Percentiles rank a stretch among this genome's conserved stretches.
Conservation (phyloP, 2,888 invertebrate species). For the Unio delphinus region DNA sequence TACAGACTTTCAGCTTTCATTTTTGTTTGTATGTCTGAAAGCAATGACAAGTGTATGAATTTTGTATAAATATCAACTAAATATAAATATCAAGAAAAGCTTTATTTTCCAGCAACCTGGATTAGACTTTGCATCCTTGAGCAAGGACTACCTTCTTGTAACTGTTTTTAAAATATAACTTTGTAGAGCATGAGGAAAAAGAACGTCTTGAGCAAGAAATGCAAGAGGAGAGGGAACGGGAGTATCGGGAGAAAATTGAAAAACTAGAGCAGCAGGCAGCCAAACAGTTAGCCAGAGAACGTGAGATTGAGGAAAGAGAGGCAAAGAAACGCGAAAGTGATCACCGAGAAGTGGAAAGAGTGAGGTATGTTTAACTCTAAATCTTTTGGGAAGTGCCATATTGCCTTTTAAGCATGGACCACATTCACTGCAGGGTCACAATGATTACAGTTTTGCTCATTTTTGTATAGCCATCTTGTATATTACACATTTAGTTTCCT, state of each 20-base stretch:
- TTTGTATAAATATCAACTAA: neutral
- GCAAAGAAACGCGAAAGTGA: slow-evolving; percentile 43
- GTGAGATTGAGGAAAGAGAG: slow-evolving; percentile 65
- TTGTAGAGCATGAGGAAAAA: slow-evolving; percentile 64
- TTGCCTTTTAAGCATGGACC: no score
- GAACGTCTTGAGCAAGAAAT: slow-evolving; percentile 59
- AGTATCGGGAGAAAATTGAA: slow-evolving; percentile 59
- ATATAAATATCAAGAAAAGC: neutral
- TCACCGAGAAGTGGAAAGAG: slow-evolving; percentile 10
- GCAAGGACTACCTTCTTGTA: no score
- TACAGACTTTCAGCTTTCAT: slow-evolving; percentile 1
- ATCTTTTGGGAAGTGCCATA: no score
- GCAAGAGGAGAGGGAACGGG: slow-evolving; percentile 61
- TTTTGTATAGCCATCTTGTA: no score
- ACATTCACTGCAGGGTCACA: no score
- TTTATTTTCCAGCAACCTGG: no score
- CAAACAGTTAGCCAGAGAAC: slow-evolving; percentile 64
- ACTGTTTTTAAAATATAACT: no score
- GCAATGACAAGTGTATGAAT: no score
- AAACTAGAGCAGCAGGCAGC: slow-evolving; percentile 65
- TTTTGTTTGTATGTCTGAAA: no score
- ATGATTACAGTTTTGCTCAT: no score
- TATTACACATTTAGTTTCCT: no score
- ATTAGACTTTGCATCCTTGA: neutral
- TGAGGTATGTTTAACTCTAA: slow-evolving; percentile 4